Percentiles rank a stretch among this genome's conserved stretches.
Conservation (phyloP, 2,797 vertebrate genomes). For the Sphaeramia orbicularis region DNA sequence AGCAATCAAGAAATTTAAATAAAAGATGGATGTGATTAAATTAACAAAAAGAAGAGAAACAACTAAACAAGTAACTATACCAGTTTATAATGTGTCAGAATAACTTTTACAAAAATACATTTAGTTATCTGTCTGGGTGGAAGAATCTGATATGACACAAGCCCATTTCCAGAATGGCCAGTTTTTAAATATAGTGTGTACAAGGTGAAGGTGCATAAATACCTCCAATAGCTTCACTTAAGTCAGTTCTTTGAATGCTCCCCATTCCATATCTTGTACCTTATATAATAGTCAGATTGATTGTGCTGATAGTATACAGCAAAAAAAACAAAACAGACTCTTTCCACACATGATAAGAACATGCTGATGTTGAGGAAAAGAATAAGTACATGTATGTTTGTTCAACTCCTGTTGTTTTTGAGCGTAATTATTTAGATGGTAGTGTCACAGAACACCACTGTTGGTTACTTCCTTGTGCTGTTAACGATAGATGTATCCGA, state of each 20-base stretch:
- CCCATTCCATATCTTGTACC: constrained; percentile 23
- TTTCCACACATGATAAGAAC: background rate
- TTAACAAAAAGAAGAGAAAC: too few species aligned
- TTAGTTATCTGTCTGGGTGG: too few species aligned
- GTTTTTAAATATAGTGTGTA: background rate
- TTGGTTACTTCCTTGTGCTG: constrained; percentile 5
- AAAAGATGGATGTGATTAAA: too few species aligned
- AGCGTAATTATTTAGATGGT: too few species aligned
- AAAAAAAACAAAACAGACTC: background rate
- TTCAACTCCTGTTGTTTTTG: too few species aligned
- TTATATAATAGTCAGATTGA: background rate
- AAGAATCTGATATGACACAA: too few species aligned
- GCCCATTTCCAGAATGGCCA: too few species aligned
- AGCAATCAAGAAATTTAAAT: too few species aligned
- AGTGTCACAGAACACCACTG: background rate
- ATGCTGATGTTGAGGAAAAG: background rate
- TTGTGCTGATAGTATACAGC: constrained; percentile 3
- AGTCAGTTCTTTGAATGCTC: constrained; percentile 21
- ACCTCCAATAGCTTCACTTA: constrained; percentile 9
- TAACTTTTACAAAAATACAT: too few species aligned
- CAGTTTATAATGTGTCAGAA: too few species aligned
- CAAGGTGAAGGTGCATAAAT: constrained; percentile 32
- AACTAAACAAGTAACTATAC: too few species aligned
- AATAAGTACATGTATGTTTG: too few species aligned
- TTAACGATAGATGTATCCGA: background rate